These are phyloP conservation scores for Neostethus bicornis DNA, from an alignment of 2,797 vertebrate species.

Conservation along the genomic window DNA sequence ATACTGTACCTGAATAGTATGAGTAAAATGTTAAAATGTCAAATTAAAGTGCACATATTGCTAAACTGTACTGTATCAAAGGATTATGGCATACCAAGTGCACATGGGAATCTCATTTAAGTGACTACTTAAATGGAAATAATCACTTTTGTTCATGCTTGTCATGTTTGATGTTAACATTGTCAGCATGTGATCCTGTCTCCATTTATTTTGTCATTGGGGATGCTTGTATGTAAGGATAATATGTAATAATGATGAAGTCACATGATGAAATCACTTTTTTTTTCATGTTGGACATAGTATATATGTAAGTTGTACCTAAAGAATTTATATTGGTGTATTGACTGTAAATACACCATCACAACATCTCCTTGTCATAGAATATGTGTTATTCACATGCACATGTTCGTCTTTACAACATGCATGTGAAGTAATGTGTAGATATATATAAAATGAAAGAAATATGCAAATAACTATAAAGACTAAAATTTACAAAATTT, in stretches of 20 bases:
- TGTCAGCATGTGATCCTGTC: conserved; percentile 53
- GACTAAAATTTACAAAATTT: neutral
- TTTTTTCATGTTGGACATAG: conserved; percentile 16
- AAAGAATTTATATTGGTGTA: conserved; percentile 31
- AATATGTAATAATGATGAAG: conserved; percentile 10
- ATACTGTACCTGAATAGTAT: conserved; percentile 8
- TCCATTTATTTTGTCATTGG: conserved; percentile 53
- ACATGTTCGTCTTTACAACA: conserved; percentile 13
- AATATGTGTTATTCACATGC: conserved; percentile 39
- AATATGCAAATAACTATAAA: neutral
- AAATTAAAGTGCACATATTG: conserved; percentile 23
- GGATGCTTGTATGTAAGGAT: conserved; percentile 40
- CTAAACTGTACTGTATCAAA: conserved; percentile 56
- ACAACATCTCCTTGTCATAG: conserved; percentile 34
- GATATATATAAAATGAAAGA: neutral
- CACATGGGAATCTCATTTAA: conserved; percentile 88
- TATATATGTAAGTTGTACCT: conserved; percentile 12
- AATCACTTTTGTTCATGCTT: conserved; percentile 74
- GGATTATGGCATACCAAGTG: conserved; percentile 71
- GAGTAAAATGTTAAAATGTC: conserved; percentile 31
- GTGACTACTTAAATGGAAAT: conserved; percentile 85
- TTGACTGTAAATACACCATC: conserved; percentile 25
- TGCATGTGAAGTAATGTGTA: conserved; percentile 13
- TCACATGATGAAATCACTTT: conserved; percentile 15
- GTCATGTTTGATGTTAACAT: conserved; percentile 65